Evolutionary conservation across 2,797 vertebrate genomes (phyloP).

Genomic region (Sarcophilus harrisii): DNA sequence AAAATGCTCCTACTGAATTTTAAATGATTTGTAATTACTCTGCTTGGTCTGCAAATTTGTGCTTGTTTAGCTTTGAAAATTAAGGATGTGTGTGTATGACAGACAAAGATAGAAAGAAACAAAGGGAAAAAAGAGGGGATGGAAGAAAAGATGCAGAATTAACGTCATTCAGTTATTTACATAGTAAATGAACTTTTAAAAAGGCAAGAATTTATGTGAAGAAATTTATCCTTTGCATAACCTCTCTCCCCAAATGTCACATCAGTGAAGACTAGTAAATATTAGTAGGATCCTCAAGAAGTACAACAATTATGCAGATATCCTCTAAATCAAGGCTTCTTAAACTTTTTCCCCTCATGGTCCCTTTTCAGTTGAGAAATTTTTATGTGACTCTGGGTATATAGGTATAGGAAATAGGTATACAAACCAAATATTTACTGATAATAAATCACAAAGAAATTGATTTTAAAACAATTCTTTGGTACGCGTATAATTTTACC

Average conservation of each 20-base stretch:
- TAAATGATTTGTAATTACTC: not conserved
- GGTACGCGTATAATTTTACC: too few relatives aligned
- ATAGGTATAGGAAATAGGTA: too few relatives aligned
- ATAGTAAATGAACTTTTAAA: not conserved
- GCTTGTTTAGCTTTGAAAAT: not conserved
- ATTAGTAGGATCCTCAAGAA: not conserved
- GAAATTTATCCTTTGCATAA: not conserved
- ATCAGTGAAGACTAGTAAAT: not conserved
- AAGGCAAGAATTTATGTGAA: not conserved
- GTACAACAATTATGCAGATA: not conserved
- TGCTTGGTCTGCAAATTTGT: not conserved
- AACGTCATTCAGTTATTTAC: not conserved
- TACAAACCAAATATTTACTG: too few relatives aligned
- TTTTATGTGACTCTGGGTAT: too few relatives aligned
- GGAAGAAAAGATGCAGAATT: not conserved
- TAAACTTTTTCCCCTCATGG: too few relatives aligned
- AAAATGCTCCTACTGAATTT: not conserved
- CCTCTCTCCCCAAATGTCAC: not conserved
- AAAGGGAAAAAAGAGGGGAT: not conserved
- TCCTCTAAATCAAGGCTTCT: not conserved
- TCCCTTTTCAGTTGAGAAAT: too few relatives aligned
- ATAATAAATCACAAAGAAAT: too few relatives aligned
- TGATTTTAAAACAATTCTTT: too few relatives aligned
- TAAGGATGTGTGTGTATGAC: not conserved
- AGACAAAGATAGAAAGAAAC: not conserved